These are phyloP conservation scores for Bufo gargarizans DNA, from an alignment of 2,113 vertebrate genomes.

Conservation along the genomic window DNA sequence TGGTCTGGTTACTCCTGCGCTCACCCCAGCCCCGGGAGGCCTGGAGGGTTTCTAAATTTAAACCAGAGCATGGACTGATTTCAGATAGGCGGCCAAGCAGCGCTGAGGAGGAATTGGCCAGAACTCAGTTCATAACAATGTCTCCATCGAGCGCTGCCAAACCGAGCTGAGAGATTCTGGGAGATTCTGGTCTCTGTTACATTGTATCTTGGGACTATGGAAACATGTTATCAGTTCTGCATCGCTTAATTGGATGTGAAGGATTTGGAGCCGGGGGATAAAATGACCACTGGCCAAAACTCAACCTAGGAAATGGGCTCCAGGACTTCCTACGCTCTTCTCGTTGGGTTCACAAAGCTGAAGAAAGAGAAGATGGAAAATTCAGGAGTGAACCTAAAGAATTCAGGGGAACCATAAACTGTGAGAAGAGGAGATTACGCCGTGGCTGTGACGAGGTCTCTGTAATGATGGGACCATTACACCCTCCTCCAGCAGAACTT, in stretches of 20 bases:
- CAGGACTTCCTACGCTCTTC: background rate
- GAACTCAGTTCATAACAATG: background rate
- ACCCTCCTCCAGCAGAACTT: no score
- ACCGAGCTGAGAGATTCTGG: background rate
- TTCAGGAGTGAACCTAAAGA: background rate
- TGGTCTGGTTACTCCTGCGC: background rate
- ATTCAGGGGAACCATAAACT: background rate
- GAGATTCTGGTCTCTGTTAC: background rate
- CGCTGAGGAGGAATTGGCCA: background rate
- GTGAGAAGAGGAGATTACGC: background rate
- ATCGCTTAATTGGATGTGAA: background rate
- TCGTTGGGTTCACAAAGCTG: background rate
- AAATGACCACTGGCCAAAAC: background rate
- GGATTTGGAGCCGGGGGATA: background rate
- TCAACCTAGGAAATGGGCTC: background rate
- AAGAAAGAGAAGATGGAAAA: background rate
- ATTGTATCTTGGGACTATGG: background rate
- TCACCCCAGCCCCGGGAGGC: background rate
- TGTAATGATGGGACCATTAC: no score
- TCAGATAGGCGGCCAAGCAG: slow-evolving; percentile 32
- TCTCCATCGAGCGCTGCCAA: background rate
- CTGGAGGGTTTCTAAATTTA: slow-evolving; percentile 35
- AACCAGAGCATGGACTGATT: slow-evolving; percentile 25
- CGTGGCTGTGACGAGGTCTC: background rate
- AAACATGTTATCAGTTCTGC: slow-evolving; percentile 10